Percentiles rank a stretch among this genome's conserved stretches.
Evolutionary conservation across 2,888 invertebrate genomes (phyloP).

Genomic region (Lepetodrilus schrolli): DNA sequence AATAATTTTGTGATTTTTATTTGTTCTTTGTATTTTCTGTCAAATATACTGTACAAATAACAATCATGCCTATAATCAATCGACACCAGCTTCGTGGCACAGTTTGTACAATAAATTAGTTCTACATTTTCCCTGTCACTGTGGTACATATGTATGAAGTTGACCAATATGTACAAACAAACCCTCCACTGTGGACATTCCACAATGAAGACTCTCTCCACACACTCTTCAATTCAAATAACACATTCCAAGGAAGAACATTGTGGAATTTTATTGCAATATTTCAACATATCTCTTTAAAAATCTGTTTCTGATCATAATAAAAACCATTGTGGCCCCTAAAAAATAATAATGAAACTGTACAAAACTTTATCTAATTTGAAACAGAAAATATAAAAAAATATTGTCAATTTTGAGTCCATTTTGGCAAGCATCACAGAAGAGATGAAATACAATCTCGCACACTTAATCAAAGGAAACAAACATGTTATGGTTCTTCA

Average conservation of each 20-base stretch:
- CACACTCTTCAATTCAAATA: background rate
- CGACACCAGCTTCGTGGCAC: slow-evolving; percentile 21
- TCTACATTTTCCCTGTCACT: background rate
- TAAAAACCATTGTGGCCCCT: no score
- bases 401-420: no score
- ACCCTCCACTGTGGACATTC: background rate
- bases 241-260: background rate
- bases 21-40: slow-evolving; percentile 34
- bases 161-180: slow-evolving; percentile 19
- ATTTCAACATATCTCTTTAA: background rate
- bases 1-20: slow-evolving; percentile 35
- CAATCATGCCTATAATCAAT: slow-evolving; percentile 6
- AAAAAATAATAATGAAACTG: no score
- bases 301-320: no score
- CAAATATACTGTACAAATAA: slow-evolving; percentile 38
- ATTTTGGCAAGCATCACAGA: no score
- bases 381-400: no score
- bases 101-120: slow-evolving; percentile 42
- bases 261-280: background rate
- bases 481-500: no score
- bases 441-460: no score
- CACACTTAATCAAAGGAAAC: no score
- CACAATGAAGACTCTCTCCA: no score
- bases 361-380: no score
- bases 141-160: background rate